Evolutionary conservation across 2,113 vertebrate species (phyloP), one percentile per base, ranked within the genome.

Genomic region (Eptesicus fuscus): DNA sequence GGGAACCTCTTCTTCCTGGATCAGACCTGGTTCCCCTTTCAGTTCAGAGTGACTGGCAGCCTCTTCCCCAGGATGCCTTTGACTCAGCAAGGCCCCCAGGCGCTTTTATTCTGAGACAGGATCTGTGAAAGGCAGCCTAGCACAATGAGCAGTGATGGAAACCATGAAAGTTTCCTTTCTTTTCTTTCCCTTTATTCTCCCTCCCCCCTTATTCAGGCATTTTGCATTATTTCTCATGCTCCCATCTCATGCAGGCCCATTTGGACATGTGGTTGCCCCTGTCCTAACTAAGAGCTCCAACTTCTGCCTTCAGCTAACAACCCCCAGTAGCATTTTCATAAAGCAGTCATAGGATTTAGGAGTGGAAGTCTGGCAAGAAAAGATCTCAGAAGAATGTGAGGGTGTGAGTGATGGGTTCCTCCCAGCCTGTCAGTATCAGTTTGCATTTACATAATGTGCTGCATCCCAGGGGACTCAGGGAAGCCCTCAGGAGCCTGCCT

Each of bases 1-100:
- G 23, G 71, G 93, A 96, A 91, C 95, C 90, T 96, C 76, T 14
- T 96, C 95, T 97, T 67, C 44, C 90, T 73, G 77, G 44, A n/a
- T 40, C 89, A 93, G 7, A 83, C 88, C 85, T 28, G 83, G 40
- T 90, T 91, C 44, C 61, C 11, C 30, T 51, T 80, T 44, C 63
- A 18, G 37, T 83, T 67, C n/a, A 7, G 30, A 73, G 76, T 91
- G 85, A 96, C 82, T 92, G 93, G 93, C 85, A 85, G 82, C 30
- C 70, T 86, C 83, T 32, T 18, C 89, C 83, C 56, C 4, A 17
- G 0, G 69, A n/a, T 37, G 32, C 47, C 83, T 95, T 94, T 92
- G 84, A 89, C 92, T 94, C 79, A 61, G 79, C 78, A 73, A 83
- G 93, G 90, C 30, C 92, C 49, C 70, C 67, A 93, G 92, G 47